Conservation (phyloP, 1,140 invertebrate genomes). For the Sycobia sp. region DNA sequence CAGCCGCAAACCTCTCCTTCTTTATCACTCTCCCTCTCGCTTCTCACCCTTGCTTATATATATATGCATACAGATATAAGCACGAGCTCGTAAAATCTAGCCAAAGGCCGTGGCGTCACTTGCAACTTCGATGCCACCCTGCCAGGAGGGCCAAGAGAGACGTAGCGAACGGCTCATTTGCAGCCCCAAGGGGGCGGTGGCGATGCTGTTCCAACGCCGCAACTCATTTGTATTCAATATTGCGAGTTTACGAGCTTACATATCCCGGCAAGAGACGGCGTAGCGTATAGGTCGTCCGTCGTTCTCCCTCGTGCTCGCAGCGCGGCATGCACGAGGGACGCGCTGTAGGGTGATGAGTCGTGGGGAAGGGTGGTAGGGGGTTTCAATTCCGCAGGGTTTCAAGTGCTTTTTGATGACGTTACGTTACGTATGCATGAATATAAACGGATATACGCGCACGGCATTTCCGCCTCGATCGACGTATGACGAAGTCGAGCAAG, state of each 20-base stretch:
- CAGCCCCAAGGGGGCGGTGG: constrained; percentile 41
- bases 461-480: background rate
- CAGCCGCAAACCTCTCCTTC: too few relatives aligned
- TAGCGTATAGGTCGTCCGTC: too few relatives aligned
- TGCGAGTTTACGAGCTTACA: constrained; percentile 62
- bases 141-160: too few relatives aligned
- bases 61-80: too few relatives aligned
- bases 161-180: constrained; percentile 57
- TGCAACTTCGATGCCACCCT: too few relatives aligned
- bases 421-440: constrained; percentile 56
- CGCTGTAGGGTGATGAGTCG: constrained; percentile 20
- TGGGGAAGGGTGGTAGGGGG: constrained; percentile 22
- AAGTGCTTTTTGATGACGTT: constrained; percentile 58
- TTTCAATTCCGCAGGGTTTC: constrained; percentile 48
- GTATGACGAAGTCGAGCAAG: background rate
- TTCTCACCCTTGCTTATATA: too few relatives aligned
- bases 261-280: too few relatives aligned
- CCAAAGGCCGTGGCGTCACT: too few relatives aligned
- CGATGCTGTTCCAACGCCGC: constrained; percentile 34
- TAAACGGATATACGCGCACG: constrained; percentile 18
- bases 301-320: constrained; percentile 44
- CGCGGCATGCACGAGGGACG: too few relatives aligned
- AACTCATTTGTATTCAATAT: constrained; percentile 62
- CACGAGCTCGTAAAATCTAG: constrained; percentile 1
- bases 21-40: background rate